These are phyloP conservation scores for Arenaria interpres DNA, from an alignment of 2,113 vertebrate genomes.

Conservation along the genomic window DNA sequence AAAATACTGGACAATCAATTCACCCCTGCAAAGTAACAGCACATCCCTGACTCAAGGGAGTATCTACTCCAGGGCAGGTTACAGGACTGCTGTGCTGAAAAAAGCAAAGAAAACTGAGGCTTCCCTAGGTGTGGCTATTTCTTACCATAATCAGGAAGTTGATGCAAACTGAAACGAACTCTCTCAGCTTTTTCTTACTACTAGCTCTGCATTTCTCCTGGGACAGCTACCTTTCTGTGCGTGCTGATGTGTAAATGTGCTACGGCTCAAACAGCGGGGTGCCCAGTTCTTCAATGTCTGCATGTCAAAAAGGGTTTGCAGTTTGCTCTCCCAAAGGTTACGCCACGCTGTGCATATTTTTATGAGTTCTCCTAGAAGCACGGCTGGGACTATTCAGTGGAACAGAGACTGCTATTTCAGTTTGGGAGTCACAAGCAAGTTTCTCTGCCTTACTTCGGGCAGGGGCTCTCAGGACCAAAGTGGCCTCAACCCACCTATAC, in stretches of 20 bases:
- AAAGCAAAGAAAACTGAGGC: background rate
- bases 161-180: background rate
- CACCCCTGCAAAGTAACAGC: background rate
- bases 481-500: background rate
- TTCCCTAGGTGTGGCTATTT: background rate
- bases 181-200: background rate
- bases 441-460: background rate
- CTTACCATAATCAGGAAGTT: background rate
- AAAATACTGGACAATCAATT: background rate
- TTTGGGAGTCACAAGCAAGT: background rate
- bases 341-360: fast-evolving
- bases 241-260: background rate
- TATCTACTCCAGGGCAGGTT: background rate
- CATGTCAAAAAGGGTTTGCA: background rate
- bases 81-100: background rate
- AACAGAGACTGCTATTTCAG: background rate
- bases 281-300: background rate
- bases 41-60: background rate
- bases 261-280: background rate
- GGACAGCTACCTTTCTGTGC: background rate
- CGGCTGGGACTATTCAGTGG: background rate
- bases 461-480: background rate
- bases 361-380: background rate
- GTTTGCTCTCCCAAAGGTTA: background rate
- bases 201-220: background rate